These are phyloP conservation scores for Phyllotreta cruciferae DNA, from an alignment of 2,888 invertebrate genomes.

Conservation along the genomic window DNA sequence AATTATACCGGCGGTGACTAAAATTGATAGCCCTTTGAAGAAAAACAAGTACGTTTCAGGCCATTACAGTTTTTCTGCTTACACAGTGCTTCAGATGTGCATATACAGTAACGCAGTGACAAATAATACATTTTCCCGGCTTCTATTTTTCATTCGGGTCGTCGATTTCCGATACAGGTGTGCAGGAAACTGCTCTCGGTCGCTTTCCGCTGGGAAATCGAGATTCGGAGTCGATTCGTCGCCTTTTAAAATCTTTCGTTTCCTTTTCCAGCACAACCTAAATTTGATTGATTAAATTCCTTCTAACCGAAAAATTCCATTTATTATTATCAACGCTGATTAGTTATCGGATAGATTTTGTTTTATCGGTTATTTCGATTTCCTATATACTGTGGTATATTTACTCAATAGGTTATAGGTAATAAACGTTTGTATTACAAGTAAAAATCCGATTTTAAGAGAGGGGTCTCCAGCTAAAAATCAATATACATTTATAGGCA, in stretches of 20 bases:
- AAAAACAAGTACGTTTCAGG: conserved; percentile 20
- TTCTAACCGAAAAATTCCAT: too few relatives aligned
- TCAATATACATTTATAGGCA: too few relatives aligned
- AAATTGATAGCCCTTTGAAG: conserved; percentile 18
- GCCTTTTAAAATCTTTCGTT: conserved; percentile 34
- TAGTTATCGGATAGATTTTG: too few relatives aligned
- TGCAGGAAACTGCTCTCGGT: conserved; percentile 44
- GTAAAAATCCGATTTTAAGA: too few relatives aligned
- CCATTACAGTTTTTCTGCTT: conserved; percentile 24
- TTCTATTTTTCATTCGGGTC: conserved; percentile 37
- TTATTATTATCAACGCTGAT: too few relatives aligned
- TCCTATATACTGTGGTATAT: too few relatives aligned
- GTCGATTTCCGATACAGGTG: conserved; percentile 45
- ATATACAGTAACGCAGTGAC: conserved; percentile 17
- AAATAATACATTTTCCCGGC: conserved; percentile 26
- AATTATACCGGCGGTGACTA: conserved; percentile 5
- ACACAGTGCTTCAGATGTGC: conserved; percentile 16
- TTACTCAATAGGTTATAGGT: too few relatives aligned
- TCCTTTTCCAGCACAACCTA: not conserved
- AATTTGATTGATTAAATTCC: too few relatives aligned
- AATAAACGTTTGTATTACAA: too few relatives aligned
- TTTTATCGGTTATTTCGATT: too few relatives aligned
- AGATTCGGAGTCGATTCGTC: conserved; percentile 42
- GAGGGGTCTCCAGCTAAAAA: too few relatives aligned
- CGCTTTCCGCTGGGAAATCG: conserved; percentile 47